Base-by-base conservation (phyloP, 2,113 vertebrate genomes). In the Crocuta crocuta region DNA sequence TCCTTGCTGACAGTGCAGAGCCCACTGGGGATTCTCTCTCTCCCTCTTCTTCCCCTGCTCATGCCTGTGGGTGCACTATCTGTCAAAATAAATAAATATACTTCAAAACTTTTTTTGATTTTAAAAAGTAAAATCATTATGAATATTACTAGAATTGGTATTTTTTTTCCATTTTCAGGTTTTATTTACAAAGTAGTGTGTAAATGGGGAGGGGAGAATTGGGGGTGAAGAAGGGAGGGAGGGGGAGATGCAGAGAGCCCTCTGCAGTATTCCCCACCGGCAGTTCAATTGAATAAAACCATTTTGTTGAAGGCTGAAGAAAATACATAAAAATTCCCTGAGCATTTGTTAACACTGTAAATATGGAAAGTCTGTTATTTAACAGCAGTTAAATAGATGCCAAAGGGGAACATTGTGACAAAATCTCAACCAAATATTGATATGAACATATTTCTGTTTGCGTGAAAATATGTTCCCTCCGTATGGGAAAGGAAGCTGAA, bases 381-480 rank as follows among this genome's bases (percentile, higher is more conserved):
- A 97, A 92, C 53, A 96, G 63, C 96, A 97, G 97, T 86, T 94
- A 89, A 85, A 65, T 76, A 82, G 91, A 89, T 76, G 94, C 97
- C 12, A 43, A 2, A 86, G 83, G 94, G 70, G 95, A 97, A 26
- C 91, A 39, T 65, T 97, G 94, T 98, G 84, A 94, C 61, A 98
- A 73, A 50, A 79, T 68, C 95, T 92, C 78, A 89, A 98, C 94
- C 85, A 96, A 95, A 94, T 63, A 98, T 97, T 97, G 93, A 96
- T 76, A 63, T 55, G 71, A 97, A 98, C 98, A 97, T 97, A 98
- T 85, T 99, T 98, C 70, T 89, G 89, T 93, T 96, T 96, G 55
- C 35, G 10, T 97, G 92, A 97, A 98, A 97, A 94, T 96, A 96
- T 98, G 97, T 89, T 98, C 95, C 58, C 94, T 98, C 97, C 92